These are phyloP conservation scores for Denticeps clupeoides DNA, from an alignment of 2,797 vertebrate genomes.

Conservation along the genomic window DNA sequence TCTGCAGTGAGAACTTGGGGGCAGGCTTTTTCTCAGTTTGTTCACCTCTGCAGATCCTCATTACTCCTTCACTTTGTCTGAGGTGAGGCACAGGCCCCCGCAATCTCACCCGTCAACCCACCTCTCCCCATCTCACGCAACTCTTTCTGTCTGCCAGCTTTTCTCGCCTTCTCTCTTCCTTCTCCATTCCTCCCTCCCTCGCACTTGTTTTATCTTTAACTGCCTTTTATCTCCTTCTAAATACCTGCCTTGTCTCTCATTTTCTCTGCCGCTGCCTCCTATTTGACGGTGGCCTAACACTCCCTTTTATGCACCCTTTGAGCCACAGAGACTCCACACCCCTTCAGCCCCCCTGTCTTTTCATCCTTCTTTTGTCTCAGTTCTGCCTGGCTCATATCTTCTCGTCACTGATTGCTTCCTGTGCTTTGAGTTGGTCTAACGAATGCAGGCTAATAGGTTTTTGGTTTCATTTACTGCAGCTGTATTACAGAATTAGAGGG, in stretches of 20 bases:
- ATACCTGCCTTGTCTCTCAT: no score
- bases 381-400: conserved; percentile 18
- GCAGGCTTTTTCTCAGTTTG: no score
- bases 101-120: background rate
- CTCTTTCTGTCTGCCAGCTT: background rate
- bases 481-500: conserved; percentile 44
- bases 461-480: conserved; percentile 52
- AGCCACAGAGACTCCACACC: no score
- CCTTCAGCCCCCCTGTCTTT: background rate
- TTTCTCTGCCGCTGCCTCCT: no score
- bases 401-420: conserved; percentile 40
- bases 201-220: background rate
- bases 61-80: no score
- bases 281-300: no score
- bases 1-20: no score
- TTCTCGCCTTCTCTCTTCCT: background rate
- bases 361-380: background rate
- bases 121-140: no score
- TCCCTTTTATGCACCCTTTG: no score
- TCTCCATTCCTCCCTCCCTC: background rate
- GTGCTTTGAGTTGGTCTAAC: conserved; percentile 39
- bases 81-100: no score
- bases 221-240: no score
- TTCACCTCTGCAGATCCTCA: no score
- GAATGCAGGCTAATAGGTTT: conserved; percentile 55